Evolutionary conservation across 2,888 invertebrate species (phyloP), one percentile per base, ranked within the genome.

Genomic region (Drosophila lacicola): DNA sequence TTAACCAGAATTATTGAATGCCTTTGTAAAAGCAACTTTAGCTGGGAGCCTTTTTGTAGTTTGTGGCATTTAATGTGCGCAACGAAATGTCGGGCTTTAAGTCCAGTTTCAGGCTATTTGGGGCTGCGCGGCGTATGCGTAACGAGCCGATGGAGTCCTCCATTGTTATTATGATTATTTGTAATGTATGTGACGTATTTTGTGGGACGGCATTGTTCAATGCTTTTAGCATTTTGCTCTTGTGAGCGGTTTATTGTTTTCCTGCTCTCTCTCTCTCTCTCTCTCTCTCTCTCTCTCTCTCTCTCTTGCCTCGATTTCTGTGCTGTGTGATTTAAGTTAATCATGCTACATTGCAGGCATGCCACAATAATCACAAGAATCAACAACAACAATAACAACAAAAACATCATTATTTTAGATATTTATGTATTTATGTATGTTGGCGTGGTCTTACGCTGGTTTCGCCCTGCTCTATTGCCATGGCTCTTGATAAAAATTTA

Each of bases 401-500:
- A 82, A 75, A 82, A 46, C 70, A 82, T 83, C 82, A 82, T 82
- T 82, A 82, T 82, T 82, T 82, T 71, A 71, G 80, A 82, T 84
- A 82, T 82, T 82, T 82, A 82, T 84, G 82, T 82, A 80, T 82
- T 75, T 79, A 77, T 81, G 70, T 70, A 65, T 55, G 13, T 19
- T 57, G 42, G 50, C 14, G 45, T 36, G 50, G 42, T 58, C 47
- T 77, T 62, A 56, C 46, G 53, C 46, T 58, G 66, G 46, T 60
- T 42, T 25, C 34, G 21, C 54, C 19, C 36, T 33, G 56, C 71
- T 60, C 68, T 68, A 70, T 69, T 78, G 72, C 72, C 77, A 74
- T 61, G 85, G 81, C 86, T 84, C 83, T 85, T 84, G 83, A 84
- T 84, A 84, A 85, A 85, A 84, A 84, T 83, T 84, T 85, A 84